phyloP scores from a whole-genome alignment of 2,113 vertebrate genomes.

The Alaudala cheleensis region DNA sequence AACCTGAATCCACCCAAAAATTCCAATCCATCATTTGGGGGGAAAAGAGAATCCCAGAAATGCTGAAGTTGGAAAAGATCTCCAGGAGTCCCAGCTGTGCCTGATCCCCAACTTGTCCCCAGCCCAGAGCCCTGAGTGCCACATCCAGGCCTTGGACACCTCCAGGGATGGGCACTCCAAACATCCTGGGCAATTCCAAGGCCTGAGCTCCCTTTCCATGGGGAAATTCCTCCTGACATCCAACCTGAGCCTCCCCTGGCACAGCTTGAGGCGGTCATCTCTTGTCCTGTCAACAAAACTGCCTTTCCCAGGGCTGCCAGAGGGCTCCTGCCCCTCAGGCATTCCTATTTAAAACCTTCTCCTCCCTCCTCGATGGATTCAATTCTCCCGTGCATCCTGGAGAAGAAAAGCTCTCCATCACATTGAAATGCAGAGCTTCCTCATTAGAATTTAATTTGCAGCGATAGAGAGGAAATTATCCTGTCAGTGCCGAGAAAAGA shows the following conservation, averaged over 20 bases:
- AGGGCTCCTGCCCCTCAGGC: not conserved
- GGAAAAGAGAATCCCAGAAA: not conserved
- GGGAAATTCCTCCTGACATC: not conserved
- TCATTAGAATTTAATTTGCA: conserved; percentile 68
- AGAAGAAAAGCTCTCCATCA: conserved; percentile 44
- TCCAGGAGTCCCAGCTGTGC: not conserved
- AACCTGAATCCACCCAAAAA: not conserved
- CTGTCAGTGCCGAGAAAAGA: conserved; percentile 48
- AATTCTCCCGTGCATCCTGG: not conserved
- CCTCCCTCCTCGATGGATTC: not conserved
- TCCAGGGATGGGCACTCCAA: not conserved
- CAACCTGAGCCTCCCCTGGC: not conserved
- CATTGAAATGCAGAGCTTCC: conserved; percentile 33
- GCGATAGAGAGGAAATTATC: conserved; percentile 60
- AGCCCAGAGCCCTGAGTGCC: not conserved
- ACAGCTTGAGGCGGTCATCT: not conserved
- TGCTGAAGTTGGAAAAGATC: not conserved
- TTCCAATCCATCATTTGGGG: not conserved
- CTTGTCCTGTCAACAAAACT: not conserved
- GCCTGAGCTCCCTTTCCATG: fast-evolving
- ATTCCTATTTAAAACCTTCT: not conserved
- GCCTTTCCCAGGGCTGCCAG: not conserved
- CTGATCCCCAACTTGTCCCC: not conserved
- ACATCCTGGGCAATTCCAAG: not conserved
- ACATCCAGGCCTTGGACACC: fast-evolving